A percentile compares a stretch with the other conserved stretches of the same genome.
Evolutionary conservation across 1,140 invertebrate genomes (phyloP).

Genomic region (Drosophila saltans): DNA sequence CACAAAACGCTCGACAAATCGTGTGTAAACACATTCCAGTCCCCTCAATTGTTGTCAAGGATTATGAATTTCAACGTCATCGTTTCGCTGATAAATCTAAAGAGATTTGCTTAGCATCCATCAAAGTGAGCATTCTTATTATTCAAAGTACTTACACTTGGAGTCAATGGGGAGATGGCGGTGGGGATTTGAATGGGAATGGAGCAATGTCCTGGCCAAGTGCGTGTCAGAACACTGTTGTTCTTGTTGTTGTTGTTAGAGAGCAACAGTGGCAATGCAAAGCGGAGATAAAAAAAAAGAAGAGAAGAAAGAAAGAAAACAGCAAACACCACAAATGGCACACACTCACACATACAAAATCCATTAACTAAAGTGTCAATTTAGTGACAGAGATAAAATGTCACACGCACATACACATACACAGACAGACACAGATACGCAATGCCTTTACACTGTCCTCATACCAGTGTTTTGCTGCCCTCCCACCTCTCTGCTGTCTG

Average conservation of each 20-base stretch:
- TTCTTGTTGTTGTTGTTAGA: conserved; percentile 30
- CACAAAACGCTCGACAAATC: conserved; percentile 42
- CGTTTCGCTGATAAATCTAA: conserved; percentile 59
- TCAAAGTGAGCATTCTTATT: conserved; percentile 80
- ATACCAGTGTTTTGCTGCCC: not conserved
- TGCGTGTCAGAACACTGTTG: conserved; percentile 53
- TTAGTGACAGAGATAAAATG: conserved; percentile 82
- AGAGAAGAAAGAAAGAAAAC: not conserved
- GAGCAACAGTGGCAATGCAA: conserved; percentile 60
- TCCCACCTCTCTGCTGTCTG: conserved; percentile 27
- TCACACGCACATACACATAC: conserved; percentile 65
- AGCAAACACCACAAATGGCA: conserved; percentile 60
- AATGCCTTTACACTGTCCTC: conserved; percentile 5
- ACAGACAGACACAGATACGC: conserved; percentile 26
- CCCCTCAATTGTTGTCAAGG: conserved; percentile 33
- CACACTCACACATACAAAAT: conserved; percentile 78
- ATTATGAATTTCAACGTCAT: conserved; percentile 41
- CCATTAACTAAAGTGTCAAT: conserved; percentile 83
- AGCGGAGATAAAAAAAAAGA: conserved; percentile 51
- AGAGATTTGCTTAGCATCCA: conserved; percentile 73
- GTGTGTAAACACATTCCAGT: conserved; percentile 32
- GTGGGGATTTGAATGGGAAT: not conserved
- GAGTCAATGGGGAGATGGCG: not conserved
- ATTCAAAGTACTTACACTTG: conserved; percentile 76
- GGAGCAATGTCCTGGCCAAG: conserved; percentile 53